Percentiles rank a stretch among this genome's conserved stretches.
phyloP scores from a whole-genome alignment of 2,888 invertebrate genomes.

The Epistrophe eligans region DNA sequence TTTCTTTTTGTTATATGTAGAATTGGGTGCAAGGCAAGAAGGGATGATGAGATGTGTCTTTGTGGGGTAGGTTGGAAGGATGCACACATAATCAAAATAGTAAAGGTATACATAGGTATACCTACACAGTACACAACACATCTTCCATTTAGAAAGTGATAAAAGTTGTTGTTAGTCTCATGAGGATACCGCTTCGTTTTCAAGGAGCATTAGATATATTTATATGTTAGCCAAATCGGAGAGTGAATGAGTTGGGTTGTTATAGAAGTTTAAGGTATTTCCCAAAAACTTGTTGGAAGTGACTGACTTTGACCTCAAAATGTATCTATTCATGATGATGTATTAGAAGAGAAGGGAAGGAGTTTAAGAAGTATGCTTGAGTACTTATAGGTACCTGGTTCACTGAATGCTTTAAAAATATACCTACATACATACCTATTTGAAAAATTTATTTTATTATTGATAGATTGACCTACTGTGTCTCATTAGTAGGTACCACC shows the following conservation, averaged over 20 bases:
- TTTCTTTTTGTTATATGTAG: background rate
- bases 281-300: slow-evolving; percentile 62
- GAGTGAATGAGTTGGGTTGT: background rate
- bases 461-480: too few relatives aligned
- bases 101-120: slow-evolving; percentile 5
- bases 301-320: slow-evolving; percentile 72
- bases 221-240: background rate
- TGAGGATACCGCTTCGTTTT: background rate
- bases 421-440: background rate
- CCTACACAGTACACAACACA: slow-evolving; percentile 15
- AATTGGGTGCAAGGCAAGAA: background rate
- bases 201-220: background rate
- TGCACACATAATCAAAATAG: slow-evolving; percentile 5
- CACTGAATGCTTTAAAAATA: background rate
- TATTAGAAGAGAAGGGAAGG: background rate
- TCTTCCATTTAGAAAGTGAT: slow-evolving; percentile 38
- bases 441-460: too few relatives aligned
- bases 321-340: slow-evolving; percentile 3
- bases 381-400: background rate
- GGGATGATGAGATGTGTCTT: background rate
- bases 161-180: slow-evolving; percentile 40
- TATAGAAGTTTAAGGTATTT: slow-evolving; percentile 53
- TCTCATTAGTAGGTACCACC: too few relatives aligned
- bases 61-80: background rate
- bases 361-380: background rate